Evolutionary conservation across 30 jellyfish, hydroid and myxozoan genomes (phyloP), one percentile per base, ranked within the genome.

Genomic region (Phacellophora camtschatica): DNA sequence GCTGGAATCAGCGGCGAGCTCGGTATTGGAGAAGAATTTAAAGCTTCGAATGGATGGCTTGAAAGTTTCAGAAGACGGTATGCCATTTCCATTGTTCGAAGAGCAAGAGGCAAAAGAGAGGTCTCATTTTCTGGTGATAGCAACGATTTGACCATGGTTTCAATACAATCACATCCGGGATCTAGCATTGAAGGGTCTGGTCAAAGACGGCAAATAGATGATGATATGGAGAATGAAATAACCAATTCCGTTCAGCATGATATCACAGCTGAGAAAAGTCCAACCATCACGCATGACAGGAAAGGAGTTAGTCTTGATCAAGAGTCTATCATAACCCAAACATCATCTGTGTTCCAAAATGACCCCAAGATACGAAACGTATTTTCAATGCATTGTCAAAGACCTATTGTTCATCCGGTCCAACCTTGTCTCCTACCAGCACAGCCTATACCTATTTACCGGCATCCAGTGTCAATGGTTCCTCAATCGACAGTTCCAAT

Each of bases 41-140:
- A 83, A 35, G 95, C 95, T 5, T 83, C 95, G 31, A 83, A 83
- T 45, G 87, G 95, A 1, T 83, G 95, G 95, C 57, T 83, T 76
- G 95, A 83, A 10, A 24, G 82, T 20, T 83, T 83, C 36, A 72
- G 66, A 31, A 63, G 88, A 29, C 70, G 95, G 23, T 74, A 70
- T 22, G 81, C 58, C 36, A 41, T 83, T 18, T 76, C 25, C 18
- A 48, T 48, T 30, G 42, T 46, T 11, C 66, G 91, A 29, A 80
- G 51, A 51, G 22, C 19, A 32, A 39, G 66, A 37, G 80, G 61
- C 32, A 43, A 10, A 22, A 64, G 36, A 8, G 15, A n/a, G 31
- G n/a, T n/a, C n/a, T n/a, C n/a, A n/a, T n/a, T n/a, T n/a, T n/a
- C n/a, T n/a, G 71, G 42, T 15, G 7, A 56, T 4, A 66, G 22